Percentiles rank a stretch among this genome's conserved stretches.
Conservation (phyloP, 2,888 invertebrate species). For the Leucophora obtusa region DNA sequence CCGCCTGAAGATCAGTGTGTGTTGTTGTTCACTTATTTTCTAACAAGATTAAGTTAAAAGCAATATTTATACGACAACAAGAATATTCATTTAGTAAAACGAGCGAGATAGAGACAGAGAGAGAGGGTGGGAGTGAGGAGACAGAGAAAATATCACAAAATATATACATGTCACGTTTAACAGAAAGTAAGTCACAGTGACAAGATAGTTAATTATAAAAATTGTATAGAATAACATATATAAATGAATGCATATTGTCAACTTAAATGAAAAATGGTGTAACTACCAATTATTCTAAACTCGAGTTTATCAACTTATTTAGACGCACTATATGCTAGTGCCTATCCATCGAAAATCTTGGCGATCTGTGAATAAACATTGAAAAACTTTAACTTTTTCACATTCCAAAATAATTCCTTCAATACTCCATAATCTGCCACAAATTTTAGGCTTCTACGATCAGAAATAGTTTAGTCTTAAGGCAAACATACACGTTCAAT, state of each 20-base stretch:
- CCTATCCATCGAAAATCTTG: too few species aligned
- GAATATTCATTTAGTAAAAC: slow-evolving; percentile 12
- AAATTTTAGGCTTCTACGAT: too few species aligned
- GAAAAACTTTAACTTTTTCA: too few species aligned
- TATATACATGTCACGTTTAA: slow-evolving; percentile 51
- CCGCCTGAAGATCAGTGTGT: too few species aligned
- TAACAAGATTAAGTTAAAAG: slow-evolving; percentile 39
- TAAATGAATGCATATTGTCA: neutral
- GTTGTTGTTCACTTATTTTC: slow-evolving; percentile 41
- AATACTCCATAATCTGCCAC: too few species aligned
- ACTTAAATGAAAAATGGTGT: neutral
- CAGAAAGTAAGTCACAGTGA: slow-evolving; percentile 50
- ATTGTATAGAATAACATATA: neutral
- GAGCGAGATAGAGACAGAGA: slow-evolving; percentile 3
- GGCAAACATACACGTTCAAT: too few species aligned
- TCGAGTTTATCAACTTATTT: too few species aligned
- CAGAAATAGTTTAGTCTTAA: too few species aligned
- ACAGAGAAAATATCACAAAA: slow-evolving; percentile 31
- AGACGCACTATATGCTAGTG: too few species aligned
- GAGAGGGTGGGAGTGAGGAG: slow-evolving; percentile 14
- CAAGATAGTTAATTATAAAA: slow-evolving; percentile 58
- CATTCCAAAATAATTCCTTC: too few species aligned
- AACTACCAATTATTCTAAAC: too few species aligned
- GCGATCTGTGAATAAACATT: too few species aligned
- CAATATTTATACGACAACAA: slow-evolving; percentile 18